Evolutionary conservation across 2,797 vertebrate species (phyloP), one percentile per base, ranked within the genome.

Genomic region (Diplodus puntazzo): DNA sequence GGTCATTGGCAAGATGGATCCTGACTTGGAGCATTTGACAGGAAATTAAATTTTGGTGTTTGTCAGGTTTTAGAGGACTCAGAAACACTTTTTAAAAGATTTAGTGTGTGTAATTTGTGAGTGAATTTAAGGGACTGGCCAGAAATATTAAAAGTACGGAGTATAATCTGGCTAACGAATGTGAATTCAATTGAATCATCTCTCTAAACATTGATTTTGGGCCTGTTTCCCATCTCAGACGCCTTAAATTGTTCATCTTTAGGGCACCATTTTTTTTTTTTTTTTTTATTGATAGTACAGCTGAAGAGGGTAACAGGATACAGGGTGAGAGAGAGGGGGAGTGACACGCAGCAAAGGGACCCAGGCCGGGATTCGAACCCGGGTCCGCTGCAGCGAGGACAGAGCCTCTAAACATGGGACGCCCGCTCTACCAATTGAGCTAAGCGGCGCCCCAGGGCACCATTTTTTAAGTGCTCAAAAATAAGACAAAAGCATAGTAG

Each of bases 1-100:
- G 74, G 63, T 80, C 70, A 80, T 77, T 85, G 78, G 30, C 13
- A 63, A 76, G 74, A 84, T 69, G 52, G 61, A 84, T 72, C 60
- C 79, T 62, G 60, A 43, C 69, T 75, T 73, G 46, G 45, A 55
- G 72, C 20, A 3, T 80, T 76, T 86, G 70, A 85, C 58, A 60
- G 75, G 72, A 81, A 75, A 78, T 88, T 77, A 73, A 30, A 6
- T 18, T 82, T 79, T 74, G 54, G 14, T 71, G 23, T 77, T 77
- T 71, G 52, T 52, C 20, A 55, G 61, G 39, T 75, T 84, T 84
- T 81, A 70, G 67, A 69, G 25, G 71, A 74, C 45, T 65, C 27
- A 14, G n/a, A 76, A 25, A 77, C 27, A 53, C 42, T 77, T 27
- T 81, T 74, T 20, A 25, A 69, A 57, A 63, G 30, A 66, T 59